phyloP scores from a whole-genome alignment of 2,888 invertebrate species.

The Plagodis pulveraria region DNA sequence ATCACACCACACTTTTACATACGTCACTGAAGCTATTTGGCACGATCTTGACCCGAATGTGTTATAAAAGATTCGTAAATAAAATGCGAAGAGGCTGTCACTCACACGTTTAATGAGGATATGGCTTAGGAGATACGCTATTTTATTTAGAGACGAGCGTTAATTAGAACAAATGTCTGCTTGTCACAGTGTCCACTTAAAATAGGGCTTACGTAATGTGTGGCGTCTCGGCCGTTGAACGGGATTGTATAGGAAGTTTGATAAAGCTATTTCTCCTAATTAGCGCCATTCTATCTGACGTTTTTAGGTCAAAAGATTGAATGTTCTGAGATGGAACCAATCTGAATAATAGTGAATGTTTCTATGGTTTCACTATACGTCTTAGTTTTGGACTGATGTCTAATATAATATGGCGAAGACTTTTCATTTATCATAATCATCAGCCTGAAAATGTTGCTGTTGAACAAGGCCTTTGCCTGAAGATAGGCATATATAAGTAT shows the following conservation, averaged over 20 bases:
- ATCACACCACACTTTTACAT: conserved; percentile 22
- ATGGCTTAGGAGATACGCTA: conserved; percentile 28
- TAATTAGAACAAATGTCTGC: conserved; percentile 40
- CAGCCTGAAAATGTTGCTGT: too few relatives aligned
- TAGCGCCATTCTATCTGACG: conserved; percentile 2
- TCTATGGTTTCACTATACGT: too few relatives aligned
- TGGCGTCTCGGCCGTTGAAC: conserved; percentile 11
- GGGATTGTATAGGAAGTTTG: conserved; percentile 14
- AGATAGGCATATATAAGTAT: too few relatives aligned
- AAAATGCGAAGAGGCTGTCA: conserved; percentile 38
- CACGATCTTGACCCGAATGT: conserved; percentile 43
- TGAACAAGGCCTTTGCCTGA: too few relatives aligned
- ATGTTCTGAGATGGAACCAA: too few relatives aligned
- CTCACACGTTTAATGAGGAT: conserved; percentile 32
- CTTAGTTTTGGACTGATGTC: too few relatives aligned
- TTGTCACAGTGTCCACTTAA: conserved; percentile 42
- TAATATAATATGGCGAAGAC: too few relatives aligned
- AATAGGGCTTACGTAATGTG: conserved; percentile 34
- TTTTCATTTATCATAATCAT: too few relatives aligned
- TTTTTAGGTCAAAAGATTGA: not conserved
- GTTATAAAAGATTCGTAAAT: conserved; percentile 32
- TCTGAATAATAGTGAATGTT: too few relatives aligned
- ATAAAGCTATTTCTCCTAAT: conserved; percentile 19
- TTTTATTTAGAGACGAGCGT: conserved; percentile 33
- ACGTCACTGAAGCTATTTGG: conserved; percentile 33